Evolutionary conservation across 2,888 invertebrate species (phyloP), one percentile per base, ranked within the genome.

Genomic region (Oligia strigilis): DNA sequence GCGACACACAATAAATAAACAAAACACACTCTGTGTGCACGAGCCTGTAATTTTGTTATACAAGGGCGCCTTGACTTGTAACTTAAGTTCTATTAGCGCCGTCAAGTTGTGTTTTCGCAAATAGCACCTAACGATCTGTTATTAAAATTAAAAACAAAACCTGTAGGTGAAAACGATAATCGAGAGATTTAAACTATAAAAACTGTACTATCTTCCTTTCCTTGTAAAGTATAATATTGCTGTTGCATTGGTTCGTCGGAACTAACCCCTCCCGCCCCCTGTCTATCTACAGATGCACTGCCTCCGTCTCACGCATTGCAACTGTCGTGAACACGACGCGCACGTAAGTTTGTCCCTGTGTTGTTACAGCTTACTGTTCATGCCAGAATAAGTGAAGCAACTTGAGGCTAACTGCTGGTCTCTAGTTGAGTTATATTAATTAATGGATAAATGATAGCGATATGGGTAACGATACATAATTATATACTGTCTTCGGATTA

Each of bases 251-350:
- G 83, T 80, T 11, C 14, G 79, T 79, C 67, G 0, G 4, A 14
- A 87, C 86, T 92, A 91, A 92, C 89, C 80, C 72, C 62, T 19
- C 72, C 29, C 69, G 89, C 89, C 84, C 90, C 80, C 78, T 66
- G 69, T 86, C 87, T 92, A 87, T 90, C 90, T 91, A 84, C 95
- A 97, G 96, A 96, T 96, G 93, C 93, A 95, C 92, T 91, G 93
- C 90, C 94, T 95, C 85, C 95, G 95, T 65, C 93, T 94, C 87
- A 75, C 94, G 80, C 90, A 92, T 89, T 94, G 95, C 94, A 92
- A 93, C 92, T 95, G 94, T 90, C 94, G 92, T 88, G 91, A 92
- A 91, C 94, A 94, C 92, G 91, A 93, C 87, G 91, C 92, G 91
- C 94, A 95, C 86, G 96, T 96, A 94, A 96, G 96, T 96, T 74